Conservation (phyloP, 2,797 vertebrate genomes). For the Anas capensis region DNA sequence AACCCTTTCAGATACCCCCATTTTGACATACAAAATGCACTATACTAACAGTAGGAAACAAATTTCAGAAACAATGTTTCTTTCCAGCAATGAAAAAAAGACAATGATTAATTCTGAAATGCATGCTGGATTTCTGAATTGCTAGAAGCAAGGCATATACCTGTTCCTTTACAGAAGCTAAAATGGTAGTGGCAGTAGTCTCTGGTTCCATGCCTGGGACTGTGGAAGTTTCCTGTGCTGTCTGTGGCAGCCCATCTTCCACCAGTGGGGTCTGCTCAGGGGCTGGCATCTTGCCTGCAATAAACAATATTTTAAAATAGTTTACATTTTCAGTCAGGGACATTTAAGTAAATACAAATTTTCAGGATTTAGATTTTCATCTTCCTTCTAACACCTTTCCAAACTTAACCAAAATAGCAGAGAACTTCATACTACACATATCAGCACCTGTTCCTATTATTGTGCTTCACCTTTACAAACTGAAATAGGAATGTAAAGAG, state of each 20-base stretch:
- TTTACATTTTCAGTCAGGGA: slow-evolving; percentile 36
- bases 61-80: slow-evolving; percentile 1
- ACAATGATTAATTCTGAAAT: rapidly evolving
- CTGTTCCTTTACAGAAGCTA: slow-evolving; percentile 99
- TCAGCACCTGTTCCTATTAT: rapidly evolving
- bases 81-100: background rate
- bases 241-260: slow-evolving; percentile 90
- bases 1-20: slow-evolving; percentile 46
- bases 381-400: background rate
- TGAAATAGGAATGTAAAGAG: background rate
- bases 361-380: background rate
- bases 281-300: slow-evolving; percentile 93
- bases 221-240: slow-evolving; percentile 82
- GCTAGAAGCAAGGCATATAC: slow-evolving; percentile 66
- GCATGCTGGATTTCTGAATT: background rate
- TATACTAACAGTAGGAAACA: slow-evolving; percentile 16
- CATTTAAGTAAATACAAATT: background rate
- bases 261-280: slow-evolving; percentile 89
- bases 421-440: background rate
- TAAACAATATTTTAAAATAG: slow-evolving; percentile 39
- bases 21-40: background rate
- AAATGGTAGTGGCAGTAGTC: slow-evolving; percentile 92
- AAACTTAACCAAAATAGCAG: background rate
- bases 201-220: slow-evolving; percentile 90
- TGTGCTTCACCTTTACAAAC: background rate